Evolutionary conservation across 2,888 invertebrate genomes (phyloP).

Genomic region (Steinernema carpocapsae): DNA sequence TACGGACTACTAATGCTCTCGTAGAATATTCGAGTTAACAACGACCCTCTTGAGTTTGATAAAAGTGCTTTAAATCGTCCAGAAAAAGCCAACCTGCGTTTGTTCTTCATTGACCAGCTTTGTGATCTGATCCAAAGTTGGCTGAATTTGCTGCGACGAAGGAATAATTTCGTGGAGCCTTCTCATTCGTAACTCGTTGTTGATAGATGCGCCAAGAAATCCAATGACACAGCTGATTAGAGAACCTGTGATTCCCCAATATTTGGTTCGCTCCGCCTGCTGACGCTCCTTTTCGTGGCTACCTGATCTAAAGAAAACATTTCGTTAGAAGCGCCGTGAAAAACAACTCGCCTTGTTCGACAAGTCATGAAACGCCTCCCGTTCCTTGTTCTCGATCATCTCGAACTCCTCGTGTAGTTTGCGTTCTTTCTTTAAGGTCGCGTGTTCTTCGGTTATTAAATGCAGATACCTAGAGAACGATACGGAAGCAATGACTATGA

Average conservation of each 20-base stretch:
- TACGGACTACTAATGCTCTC: no score
- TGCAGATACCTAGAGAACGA: conserved; percentile 74
- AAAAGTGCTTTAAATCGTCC: conserved; percentile 3
- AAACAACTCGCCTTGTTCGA: conserved; percentile 54
- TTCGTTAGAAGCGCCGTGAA: background rate
- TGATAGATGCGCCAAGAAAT: conserved; percentile 73
- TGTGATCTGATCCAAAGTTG: conserved; percentile 47
- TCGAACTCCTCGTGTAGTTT: conserved; percentile 75
- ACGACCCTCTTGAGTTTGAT: no score
- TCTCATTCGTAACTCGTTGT: conserved; percentile 63
- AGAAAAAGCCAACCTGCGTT: conserved; percentile 43
- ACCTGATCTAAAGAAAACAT: conserved; percentile 74
- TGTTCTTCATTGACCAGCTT: conserved; percentile 47
- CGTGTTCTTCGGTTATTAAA: conserved; percentile 78
- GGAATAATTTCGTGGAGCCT: conserved; percentile 61
- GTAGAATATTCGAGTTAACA: no score
- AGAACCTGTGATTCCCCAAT: conserved; percentile 81
- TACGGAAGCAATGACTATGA: conserved; percentile 62
- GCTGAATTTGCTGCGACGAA: conserved; percentile 41
- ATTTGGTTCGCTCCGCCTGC: conserved; percentile 83
- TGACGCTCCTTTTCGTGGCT: conserved; percentile 84
- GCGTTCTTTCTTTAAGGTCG: conserved; percentile 72
- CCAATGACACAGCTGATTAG: conserved; percentile 76
- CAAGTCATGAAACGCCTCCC: conserved; percentile 72
- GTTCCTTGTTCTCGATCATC: conserved; percentile 78